Evolutionary conservation across 2,113 vertebrate genomes (phyloP), one percentile per base, ranked within the genome.

Genomic region (Paradoxurus hermaphroditus): DNA sequence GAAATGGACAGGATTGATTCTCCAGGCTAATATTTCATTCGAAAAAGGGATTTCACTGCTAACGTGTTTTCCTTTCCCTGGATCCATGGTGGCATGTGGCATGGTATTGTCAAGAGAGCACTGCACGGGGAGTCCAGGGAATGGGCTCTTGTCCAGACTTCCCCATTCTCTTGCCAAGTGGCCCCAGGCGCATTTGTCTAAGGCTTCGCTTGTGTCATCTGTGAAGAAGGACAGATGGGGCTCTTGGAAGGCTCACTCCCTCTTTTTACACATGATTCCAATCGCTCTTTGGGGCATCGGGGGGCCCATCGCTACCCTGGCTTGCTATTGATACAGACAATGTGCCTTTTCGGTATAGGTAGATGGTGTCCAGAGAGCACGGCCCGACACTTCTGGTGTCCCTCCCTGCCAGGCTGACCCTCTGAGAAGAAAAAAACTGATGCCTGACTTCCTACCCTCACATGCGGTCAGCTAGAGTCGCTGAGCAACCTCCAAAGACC

Each of bases 361-460:
- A 70, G 51, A 23, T 27, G 29, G 41, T 59, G n/a, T 31, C 29
- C 31, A 8, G 41, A 53, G 15, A 44, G 79, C 70, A 91, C 16
- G 39, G 11, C 8, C 75, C 39, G 21, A 46, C 73, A 6, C 49
- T 62, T 36, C 86, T 51, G 75, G 46, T 14, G 67, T 75, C n/a
- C 63, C 77, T 94, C 39, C 78, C 36, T 19, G 34, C 62, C 87
- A 91, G 68, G 36, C 19, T 31, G 75, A 73, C 88, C 88, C 75
- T 84, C 46, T 27, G 41, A 78, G 53, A 53, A 39, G 16, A n/a
- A 11, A 29, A 62, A 16, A 41, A 14, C 75, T 68, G 34, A 36
- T 9, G 6, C 59, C 51, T 81, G 56, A 36, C 83, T 36, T 62
- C 44, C 34, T 9, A 4, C 9, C 31, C 34, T 39, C 0, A 6